Conservation (phyloP, 2,888 invertebrate genomes). For the Hirtodrosophila trivittata region DNA sequence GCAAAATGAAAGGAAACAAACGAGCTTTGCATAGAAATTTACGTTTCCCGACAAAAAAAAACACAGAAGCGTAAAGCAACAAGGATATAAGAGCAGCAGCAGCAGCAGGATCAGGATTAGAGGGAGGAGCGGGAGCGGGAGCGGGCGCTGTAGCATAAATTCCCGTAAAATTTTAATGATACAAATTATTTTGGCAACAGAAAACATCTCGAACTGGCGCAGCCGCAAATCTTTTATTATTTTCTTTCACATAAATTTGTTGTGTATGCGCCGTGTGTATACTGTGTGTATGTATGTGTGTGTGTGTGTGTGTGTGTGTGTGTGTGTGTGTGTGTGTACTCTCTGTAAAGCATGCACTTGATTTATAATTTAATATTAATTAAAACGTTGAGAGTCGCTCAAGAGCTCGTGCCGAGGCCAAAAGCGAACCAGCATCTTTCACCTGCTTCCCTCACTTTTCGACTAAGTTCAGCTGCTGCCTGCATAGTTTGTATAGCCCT, state of each 20-base stretch:
- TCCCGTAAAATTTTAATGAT: slow-evolving; percentile 71
- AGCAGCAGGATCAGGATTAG: too few relatives aligned
- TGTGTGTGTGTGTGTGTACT: slow-evolving; percentile 13
- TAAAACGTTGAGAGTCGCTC: slow-evolving; percentile 47
- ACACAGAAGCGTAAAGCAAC: slow-evolving; percentile 7
- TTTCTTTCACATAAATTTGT: slow-evolving; percentile 38
- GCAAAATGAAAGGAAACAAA: slow-evolving; percentile 52
- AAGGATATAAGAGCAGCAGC: slow-evolving; percentile 13
- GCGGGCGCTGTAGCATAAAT: slow-evolving; percentile 44
- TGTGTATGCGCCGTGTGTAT: neutral
- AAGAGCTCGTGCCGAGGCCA: slow-evolving; percentile 4
- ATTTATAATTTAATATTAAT: slow-evolving; percentile 76
- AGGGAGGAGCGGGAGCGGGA: neutral
- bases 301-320: neutral
- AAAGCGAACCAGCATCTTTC: slow-evolving; percentile 13
- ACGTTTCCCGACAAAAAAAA: slow-evolving; percentile 43
- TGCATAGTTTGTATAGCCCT: slow-evolving; percentile 24
- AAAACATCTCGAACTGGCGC: slow-evolving; percentile 31
- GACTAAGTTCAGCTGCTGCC: slow-evolving; percentile 1
- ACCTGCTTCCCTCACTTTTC: neutral
- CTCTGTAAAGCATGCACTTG: slow-evolving; percentile 39
- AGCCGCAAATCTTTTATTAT: slow-evolving; percentile 43
- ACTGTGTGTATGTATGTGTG: neutral
- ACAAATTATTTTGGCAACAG: slow-evolving; percentile 56
- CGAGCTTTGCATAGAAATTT: slow-evolving; percentile 62